phyloP scores from a whole-genome alignment of 1,140 invertebrate genomes.

The Varroa destructor region DNA sequence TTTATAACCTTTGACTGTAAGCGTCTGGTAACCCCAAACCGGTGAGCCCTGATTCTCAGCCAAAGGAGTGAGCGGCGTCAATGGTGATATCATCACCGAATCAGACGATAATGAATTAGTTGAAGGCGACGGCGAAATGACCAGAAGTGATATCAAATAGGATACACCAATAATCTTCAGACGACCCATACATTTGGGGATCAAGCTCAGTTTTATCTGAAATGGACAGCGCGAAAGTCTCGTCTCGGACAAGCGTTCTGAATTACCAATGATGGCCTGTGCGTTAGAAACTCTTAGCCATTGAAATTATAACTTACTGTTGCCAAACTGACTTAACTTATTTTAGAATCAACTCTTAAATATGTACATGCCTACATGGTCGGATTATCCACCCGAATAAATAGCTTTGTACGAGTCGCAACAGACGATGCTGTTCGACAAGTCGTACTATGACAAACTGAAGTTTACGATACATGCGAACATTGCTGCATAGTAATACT shows the following conservation, averaged over 20 bases:
- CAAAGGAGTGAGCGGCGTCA: constrained; percentile 10
- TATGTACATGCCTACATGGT: too few relatives aligned
- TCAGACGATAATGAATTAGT: background rate
- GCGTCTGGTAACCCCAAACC: constrained; percentile 39
- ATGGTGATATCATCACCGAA: background rate
- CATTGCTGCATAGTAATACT: background rate
- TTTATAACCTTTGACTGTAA: constrained; percentile 42
- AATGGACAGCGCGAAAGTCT: background rate
- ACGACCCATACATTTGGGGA: constrained; percentile 18
- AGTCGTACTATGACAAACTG: too few relatives aligned
- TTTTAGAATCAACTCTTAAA: too few relatives aligned
- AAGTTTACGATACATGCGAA: too few relatives aligned
- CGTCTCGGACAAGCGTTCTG: too few relatives aligned
- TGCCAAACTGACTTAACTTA: too few relatives aligned
- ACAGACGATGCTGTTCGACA: too few relatives aligned
- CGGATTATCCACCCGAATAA: too few relatives aligned
- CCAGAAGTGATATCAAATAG: constrained; percentile 5
- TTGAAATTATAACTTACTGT: too few relatives aligned
- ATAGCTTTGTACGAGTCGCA: too few relatives aligned
- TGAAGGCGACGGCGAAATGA: background rate
- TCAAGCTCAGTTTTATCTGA: constrained; percentile 31
- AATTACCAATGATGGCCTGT: too few relatives aligned
- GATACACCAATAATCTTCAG: constrained; percentile 23
- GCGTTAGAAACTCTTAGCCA: too few relatives aligned
- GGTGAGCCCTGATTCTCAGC: constrained; percentile 27